phyloP scores from a whole-genome alignment of 2,797 vertebrate genomes.

The Hippoglossus hippoglossus region DNA sequence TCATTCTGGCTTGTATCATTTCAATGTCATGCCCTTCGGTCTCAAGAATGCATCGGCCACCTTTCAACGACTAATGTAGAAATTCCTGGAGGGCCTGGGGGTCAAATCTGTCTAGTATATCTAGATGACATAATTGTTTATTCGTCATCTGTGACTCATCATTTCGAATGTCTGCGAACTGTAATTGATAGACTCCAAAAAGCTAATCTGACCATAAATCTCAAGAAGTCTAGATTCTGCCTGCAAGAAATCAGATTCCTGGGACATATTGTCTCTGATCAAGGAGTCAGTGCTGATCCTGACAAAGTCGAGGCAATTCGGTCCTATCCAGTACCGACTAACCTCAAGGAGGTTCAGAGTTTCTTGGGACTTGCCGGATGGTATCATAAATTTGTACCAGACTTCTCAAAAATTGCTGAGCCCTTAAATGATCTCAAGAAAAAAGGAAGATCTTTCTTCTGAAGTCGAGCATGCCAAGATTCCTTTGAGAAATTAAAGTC shows the following conservation, averaged over 20 bases:
- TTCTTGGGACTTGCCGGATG: too few species aligned
- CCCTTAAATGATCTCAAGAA: too few species aligned
- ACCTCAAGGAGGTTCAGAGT: too few species aligned
- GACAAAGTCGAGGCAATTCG: constrained; percentile 5
- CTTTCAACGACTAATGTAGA: constrained; percentile 15
- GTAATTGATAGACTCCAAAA: not conserved
- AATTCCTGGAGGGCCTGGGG: not conserved
- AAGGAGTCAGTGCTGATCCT: not conserved
- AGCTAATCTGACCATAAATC: constrained; percentile 12
- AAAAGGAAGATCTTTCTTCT: too few species aligned
- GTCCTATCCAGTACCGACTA: too few species aligned
- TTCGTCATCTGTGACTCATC: not conserved
- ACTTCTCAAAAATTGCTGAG: too few species aligned
- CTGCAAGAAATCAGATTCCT: constrained; percentile 5
- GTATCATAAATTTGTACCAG: too few species aligned
- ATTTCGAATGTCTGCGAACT: not conserved
- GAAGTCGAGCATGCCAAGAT: too few species aligned
- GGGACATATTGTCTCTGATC: constrained; percentile 1
- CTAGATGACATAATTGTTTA: constrained; percentile 14
- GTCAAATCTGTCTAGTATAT: constrained; percentile 3
- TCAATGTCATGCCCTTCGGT: not conserved
- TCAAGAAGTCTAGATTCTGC: not conserved
- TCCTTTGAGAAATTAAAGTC: too few species aligned
- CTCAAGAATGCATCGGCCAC: constrained; percentile 6
- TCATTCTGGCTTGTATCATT: not conserved